A percentile compares a stretch with the other conserved stretches of the same genome.
Evolutionary conservation across 2,888 invertebrate genomes (phyloP).

Genomic region (Apamea epomidion): DNA sequence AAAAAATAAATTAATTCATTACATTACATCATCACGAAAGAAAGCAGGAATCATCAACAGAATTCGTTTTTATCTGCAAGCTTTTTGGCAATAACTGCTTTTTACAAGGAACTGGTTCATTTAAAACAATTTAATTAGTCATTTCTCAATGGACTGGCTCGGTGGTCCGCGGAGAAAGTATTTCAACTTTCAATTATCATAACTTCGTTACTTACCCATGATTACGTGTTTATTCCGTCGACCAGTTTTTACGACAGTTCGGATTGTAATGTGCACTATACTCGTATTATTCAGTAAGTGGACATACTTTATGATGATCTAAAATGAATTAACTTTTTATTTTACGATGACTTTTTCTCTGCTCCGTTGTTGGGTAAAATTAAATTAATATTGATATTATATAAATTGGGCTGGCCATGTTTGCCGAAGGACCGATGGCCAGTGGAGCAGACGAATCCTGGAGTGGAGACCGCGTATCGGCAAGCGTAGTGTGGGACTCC

Average conservation of each 20-base stretch:
- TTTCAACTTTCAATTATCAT: slow-evolving; percentile 54
- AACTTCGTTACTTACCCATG: slow-evolving; percentile 17
- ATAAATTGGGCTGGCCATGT: too few species aligned
- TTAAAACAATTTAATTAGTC: slow-evolving; percentile 22
- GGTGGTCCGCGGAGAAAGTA: slow-evolving; percentile 49
- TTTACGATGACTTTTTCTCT: neutral
- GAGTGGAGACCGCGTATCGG: too few species aligned
- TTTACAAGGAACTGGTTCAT: slow-evolving; percentile 6
- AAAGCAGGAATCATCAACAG: neutral
- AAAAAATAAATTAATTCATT: neutral
- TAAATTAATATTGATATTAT: too few species aligned
- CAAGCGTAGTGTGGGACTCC: too few species aligned
- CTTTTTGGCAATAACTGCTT: neutral
- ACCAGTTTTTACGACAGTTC: slow-evolving; percentile 26
- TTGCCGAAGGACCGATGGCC: too few species aligned
- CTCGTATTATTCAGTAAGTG: neutral
- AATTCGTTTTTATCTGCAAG: neutral
- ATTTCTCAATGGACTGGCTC: slow-evolving; percentile 36
- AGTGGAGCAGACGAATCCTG: too few species aligned
- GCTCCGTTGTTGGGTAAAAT: neutral
- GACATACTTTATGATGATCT: neutral
- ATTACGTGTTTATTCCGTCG: slow-evolving; percentile 17
- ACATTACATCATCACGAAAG: neutral
- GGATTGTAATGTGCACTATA: neutral
- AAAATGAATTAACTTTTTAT: neutral